Percentiles rank a stretch among this genome's conserved stretches.
Conservation (phyloP, 2,797 vertebrate genomes). For the Lepus townsendii region DNA sequence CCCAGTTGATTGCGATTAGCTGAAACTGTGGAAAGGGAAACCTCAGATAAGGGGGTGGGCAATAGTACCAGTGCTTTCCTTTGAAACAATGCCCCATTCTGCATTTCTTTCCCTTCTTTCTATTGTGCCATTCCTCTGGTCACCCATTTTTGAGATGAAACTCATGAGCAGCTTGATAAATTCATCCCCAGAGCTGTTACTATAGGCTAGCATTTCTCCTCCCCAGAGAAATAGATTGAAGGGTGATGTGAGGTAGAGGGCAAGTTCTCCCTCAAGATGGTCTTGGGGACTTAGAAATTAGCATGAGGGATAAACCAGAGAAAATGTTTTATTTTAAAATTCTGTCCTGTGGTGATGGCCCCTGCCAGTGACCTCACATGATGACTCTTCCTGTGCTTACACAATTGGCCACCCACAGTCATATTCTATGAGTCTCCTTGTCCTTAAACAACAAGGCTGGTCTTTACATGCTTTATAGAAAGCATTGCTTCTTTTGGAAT, state of each 20-base stretch:
- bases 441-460: background rate
- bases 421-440: background rate
- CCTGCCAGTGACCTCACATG: background rate
- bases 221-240: background rate
- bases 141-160: background rate
- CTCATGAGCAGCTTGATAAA: background rate
- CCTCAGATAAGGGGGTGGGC: background rate
- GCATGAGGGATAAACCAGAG: background rate
- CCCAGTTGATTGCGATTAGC: background rate
- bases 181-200: background rate
- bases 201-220: background rate
- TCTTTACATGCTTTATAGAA: background rate
- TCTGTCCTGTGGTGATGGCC: background rate
- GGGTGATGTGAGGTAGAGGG: background rate
- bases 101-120: background rate
- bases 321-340: background rate
- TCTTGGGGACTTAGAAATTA: background rate
- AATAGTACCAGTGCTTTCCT: background rate
- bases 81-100: background rate
- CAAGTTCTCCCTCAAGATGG: background rate
- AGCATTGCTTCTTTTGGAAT: conserved; percentile 15
- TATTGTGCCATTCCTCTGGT: background rate
- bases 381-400: background rate
- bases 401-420: no score
- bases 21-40: background rate